phyloP scores from a whole-genome alignment of 2,888 invertebrate genomes.

The Eupithecia pulchellata region DNA sequence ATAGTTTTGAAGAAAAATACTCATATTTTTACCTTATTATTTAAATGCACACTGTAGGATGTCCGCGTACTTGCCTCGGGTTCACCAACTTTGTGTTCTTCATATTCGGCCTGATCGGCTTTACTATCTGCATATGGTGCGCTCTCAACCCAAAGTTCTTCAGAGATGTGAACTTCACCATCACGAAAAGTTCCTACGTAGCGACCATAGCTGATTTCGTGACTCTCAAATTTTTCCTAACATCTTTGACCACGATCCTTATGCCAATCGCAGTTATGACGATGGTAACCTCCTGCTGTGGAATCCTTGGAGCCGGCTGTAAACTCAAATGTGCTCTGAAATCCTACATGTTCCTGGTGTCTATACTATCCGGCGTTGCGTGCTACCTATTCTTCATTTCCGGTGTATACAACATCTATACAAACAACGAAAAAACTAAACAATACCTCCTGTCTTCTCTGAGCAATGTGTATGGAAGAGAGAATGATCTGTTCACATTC shows the following conservation, averaged over 20 bases:
- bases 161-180: conserved; percentile 70
- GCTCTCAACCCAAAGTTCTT: conserved; percentile 72
- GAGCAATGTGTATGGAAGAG: conserved; percentile 64
- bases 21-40: conserved; percentile 17
- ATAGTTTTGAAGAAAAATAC: conserved; percentile 24
- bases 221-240: conserved; percentile 68
- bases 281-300: conserved; percentile 75
- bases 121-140: conserved; percentile 72
- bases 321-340: conserved; percentile 73
- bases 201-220: conserved; percentile 65
- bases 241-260: conserved; percentile 67
- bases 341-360: conserved; percentile 70
- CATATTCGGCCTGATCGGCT: conserved; percentile 58
- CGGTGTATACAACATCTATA: conserved; percentile 70
- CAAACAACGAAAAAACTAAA: conserved; percentile 61
- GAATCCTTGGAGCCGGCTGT: conserved; percentile 74
- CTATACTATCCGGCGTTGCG: conserved; percentile 55
- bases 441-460: conserved; percentile 58
- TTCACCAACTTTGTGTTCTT: conserved; percentile 74
- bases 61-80: conserved; percentile 76
- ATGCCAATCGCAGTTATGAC: conserved; percentile 62
- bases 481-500: conserved; percentile 68
- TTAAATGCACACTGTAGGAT: conserved; percentile 70
- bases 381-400: conserved; percentile 73
- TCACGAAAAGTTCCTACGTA: conserved; percentile 69